Base-by-base conservation (phyloP, 2,888 invertebrate species). In the Caenorhabditis drosophilae region DNA sequence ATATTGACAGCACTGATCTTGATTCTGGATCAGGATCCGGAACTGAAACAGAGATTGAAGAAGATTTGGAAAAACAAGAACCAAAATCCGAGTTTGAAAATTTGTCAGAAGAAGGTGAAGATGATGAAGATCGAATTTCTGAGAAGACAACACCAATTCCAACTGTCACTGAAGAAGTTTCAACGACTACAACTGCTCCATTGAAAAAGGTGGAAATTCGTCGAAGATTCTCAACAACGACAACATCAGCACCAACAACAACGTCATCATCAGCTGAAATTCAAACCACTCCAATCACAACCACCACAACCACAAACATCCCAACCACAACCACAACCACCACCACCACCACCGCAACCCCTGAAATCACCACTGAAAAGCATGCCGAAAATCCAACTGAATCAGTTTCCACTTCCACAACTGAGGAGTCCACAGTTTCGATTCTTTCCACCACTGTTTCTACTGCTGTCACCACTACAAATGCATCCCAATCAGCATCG, bases 141-240 rank as follows among this genome's bases (percentile, higher is more conserved):
- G 31, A 31, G 7, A 11, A 9, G 18, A n/a, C 12, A 46, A 16
- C 6, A 38, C 12, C 4, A 54, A 26, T 15, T 2, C 25, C 31
- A 16, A 15, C 46, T 12, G 18, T 20, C 11, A 47, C 49, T 11
- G 49, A 48, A 42, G 54, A 25, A 18, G 27, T 34, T 3, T 9
- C 49, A 34, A 41, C 53, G 45, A 47, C 55, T 31, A 55, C 55
- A 15, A 48, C 57, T 6, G 44, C 50, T 16, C 57, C 53, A 40
- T 44, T 67, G 46, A 60, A 58, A 38, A 60, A 61, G 58, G 51
- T 67, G 23, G 50, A 61, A 36, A 61, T 67, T 27, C 31, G 45
- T 1, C 60, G 61, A 34, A 20, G 54, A 35, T 53, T 15, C 4
- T 23, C 31, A 22, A 60, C 26, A 27, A 49, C 61, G 31, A 46